A percentile compares a stretch with the other conserved stretches of the same genome.
These are phyloP conservation scores for Ditylenchus dipsaci DNA, from an alignment of 1,140 invertebrate species.

Conservation along the genomic window DNA sequence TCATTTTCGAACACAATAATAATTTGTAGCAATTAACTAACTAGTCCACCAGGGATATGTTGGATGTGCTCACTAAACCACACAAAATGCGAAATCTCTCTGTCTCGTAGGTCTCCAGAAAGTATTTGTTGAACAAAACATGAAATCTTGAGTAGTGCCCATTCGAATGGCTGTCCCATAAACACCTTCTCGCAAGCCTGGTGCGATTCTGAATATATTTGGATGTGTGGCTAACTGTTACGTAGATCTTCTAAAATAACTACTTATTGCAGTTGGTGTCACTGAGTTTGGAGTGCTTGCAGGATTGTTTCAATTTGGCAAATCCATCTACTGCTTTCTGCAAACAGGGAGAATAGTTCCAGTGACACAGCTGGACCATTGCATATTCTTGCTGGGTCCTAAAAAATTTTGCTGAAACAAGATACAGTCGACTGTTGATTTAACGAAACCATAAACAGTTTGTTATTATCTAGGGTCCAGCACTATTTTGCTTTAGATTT, in stretches of 20 bases:
- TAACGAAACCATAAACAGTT: too few species aligned
- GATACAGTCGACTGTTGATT: too few species aligned
- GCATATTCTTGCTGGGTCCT: conserved; percentile 25
- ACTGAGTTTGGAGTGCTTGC: conserved; percentile 7
- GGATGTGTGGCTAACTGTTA: background rate
- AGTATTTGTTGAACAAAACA: background rate
- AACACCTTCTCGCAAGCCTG: background rate
- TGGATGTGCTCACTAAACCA: background rate
- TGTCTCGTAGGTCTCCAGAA: conserved; percentile 1
- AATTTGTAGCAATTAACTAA: too few species aligned
- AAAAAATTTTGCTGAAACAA: background rate
- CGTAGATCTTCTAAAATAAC: background rate
- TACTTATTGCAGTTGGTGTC: conserved; percentile 21
- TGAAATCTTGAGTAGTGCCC: background rate
- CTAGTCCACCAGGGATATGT: background rate
- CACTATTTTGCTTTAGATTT: too few species aligned
- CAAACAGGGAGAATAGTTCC: conserved; percentile 20
- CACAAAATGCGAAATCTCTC: background rate
- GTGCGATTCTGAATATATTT: background rate
- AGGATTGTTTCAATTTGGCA: conserved; percentile 7
- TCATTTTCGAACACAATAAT: too few species aligned
- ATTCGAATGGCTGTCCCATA: background rate
- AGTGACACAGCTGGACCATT: conserved; percentile 24
- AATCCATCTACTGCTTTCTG: conserved; percentile 9
- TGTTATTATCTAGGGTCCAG: too few species aligned